phyloP scores from a whole-genome alignment of 2,888 invertebrate species.

The Tetropium fuscum region DNA sequence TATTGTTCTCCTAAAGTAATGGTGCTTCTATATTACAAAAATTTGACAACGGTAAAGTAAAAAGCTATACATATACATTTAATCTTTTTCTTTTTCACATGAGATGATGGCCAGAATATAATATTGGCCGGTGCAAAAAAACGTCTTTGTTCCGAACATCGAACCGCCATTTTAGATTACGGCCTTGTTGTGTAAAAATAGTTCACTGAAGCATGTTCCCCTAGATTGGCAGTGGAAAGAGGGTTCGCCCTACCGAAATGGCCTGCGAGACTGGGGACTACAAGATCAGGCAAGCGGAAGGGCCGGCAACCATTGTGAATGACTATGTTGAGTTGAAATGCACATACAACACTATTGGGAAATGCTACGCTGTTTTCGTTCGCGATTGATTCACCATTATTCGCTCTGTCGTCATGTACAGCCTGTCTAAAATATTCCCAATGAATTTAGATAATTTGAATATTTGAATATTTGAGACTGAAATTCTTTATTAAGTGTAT shows the following conservation, averaged over 20 bases:
- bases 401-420: conserved; percentile 30
- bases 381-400: conserved; percentile 29
- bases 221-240: conserved; percentile 61
- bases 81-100: conserved; percentile 27
- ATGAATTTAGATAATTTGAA: too few species aligned
- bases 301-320: conserved; percentile 55
- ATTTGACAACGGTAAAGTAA: too few species aligned
- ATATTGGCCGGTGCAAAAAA: conserved; percentile 53
- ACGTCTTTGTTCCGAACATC: conserved; percentile 57
- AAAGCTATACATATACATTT: conserved; percentile 23
- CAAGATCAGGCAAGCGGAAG: conserved; percentile 59
- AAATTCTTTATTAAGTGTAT: too few species aligned
- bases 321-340: conserved; percentile 47
- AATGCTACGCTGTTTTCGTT: conserved; percentile 11
- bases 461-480: too few species aligned
- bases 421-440: conserved; percentile 18
- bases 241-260: conserved; percentile 57
- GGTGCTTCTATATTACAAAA: too few species aligned
- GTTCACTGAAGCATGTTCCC: conserved; percentile 65
- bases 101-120: conserved; percentile 34
- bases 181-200: conserved; percentile 64
- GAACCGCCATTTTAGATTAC: conserved; percentile 64
- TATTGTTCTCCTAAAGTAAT: too few species aligned
- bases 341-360: conserved; percentile 39
- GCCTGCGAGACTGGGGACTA: conserved; percentile 56